Base-by-base conservation (phyloP, 2,797 vertebrate genomes). In the Podarcis lilfordi region DNA sequence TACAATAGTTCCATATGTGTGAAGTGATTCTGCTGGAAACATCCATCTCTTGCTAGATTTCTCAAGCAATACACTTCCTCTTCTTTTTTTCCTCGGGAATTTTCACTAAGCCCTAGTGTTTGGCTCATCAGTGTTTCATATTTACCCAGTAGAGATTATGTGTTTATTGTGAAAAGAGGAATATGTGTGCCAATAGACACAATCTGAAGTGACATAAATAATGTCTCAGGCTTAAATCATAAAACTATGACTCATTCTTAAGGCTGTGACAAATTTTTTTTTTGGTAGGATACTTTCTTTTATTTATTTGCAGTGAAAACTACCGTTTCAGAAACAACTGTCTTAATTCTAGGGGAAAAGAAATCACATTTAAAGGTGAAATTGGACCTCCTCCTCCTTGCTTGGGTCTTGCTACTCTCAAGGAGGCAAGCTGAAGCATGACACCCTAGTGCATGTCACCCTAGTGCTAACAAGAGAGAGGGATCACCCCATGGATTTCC, bases 51-150 rank as follows among this genome's bases (percentile, higher is more conserved):
- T 88, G 11, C 19, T 87, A 81, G 3, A n/a, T 64, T 83, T 40
- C 25, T 37, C 80, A 1, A 21, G 85, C 89, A 90, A 69, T 2
- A 64, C 29, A 2, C 88, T 93, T 94, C 71, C 5, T 84, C 68
- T 6, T 77, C 80, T 90, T 13, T 8, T 23, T 23, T 25, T 35
- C 66, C 40, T 32, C 5, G 11, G 74, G 1, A 3, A 17, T 37
- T 37, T 13, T 82, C 4, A 78, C 91, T 91, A 50, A 88, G 23
- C 21, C n/a, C 0, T 1, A 72, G 7, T 1, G 1, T 1, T 91
- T 89, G 89, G 77, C 3, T 87, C 45, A 69, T 59, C 85, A 37
- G 4, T 4, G 87, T 35, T 83, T 71, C 6, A 82, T 85, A 71
- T 43, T 13, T 85, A 82, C 10, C 0, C 80, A 75, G 8, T 59